Evolutionary conservation across 2,888 invertebrate species (phyloP), one percentile per base, ranked within the genome.

Genomic region (Aphrophora alni): DNA sequence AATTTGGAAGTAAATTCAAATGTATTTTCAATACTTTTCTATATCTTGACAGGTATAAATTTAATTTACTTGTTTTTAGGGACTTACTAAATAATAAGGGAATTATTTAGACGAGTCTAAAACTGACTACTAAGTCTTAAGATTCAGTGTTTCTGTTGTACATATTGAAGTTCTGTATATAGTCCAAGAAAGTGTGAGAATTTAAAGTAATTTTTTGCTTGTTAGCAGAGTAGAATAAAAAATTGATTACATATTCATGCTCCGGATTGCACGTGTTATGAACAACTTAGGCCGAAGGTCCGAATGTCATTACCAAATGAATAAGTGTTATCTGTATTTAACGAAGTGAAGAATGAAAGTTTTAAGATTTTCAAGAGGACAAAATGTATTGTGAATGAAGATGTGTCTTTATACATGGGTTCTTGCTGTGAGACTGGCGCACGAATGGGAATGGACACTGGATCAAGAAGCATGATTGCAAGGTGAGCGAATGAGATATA

Each of bases 331-430:
- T 59, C 21, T 59, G n/a, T 59, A 59, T 59, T 44, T 59, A 59
- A 59, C 21, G 59, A 59, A 59, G 59, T 59, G 59, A 59, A 59
- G 59, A 59, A 59, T 59, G 59, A 59, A 59, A 59, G 59, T 59
- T 59, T 44, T 14, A 44, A 44, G 14, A 14, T 10, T 21, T 59
- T 59, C 14, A 12, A 5, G 14, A 59, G 59, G 14, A 14, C 12
- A 59, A 5, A 59, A 21, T 12, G 59, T 59, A 14, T 59, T 59
- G 59, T 59, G 59, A 59, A 59, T 59, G 59, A 59, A 59, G 59
- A 59, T 44, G 44, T 44, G 44, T 44, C 44, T n/a, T n/a, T n/a
- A n/a, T n/a, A n/a, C 12, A 44, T 44, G 44, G 44, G 44, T 44
- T 44, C 44, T 44, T 44, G 44, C 59, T 21, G 59, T 21, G 59